Conservation (phyloP, 1,140 invertebrate species). For the Coptotermes formosanus region DNA sequence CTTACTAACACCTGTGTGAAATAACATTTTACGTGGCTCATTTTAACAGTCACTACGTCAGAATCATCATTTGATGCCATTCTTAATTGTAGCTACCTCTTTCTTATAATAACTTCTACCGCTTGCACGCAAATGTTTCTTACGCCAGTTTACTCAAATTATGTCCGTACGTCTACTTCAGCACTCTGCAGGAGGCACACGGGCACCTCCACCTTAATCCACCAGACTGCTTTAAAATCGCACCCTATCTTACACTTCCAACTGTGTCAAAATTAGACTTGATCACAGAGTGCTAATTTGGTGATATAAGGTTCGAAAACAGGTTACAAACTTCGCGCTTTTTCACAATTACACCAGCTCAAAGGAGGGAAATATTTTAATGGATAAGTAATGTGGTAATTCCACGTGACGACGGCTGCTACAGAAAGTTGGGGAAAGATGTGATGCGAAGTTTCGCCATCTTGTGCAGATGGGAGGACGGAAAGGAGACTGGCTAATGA, state of each 20-base stretch:
- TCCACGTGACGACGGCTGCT: not conserved
- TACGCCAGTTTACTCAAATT: too few species aligned
- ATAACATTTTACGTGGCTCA: too few species aligned
- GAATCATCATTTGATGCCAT: too few species aligned
- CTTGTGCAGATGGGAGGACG: not conserved
- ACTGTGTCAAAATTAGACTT: not conserved
- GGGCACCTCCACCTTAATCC: too few species aligned
- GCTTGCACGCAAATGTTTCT: too few species aligned
- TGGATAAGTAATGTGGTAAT: conserved; percentile 7
- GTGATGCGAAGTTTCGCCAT: not conserved
- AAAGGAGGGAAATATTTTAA: not conserved
- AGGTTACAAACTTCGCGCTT: not conserved
- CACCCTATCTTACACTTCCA: not conserved
- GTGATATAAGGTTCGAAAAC: not conserved
- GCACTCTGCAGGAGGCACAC: too few species aligned
- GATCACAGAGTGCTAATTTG: not conserved
- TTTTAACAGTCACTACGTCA: too few species aligned
- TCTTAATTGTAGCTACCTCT: too few species aligned
- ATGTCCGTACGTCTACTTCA: too few species aligned
- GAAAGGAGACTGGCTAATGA: conserved; percentile 21
- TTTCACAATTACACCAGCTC: not conserved
- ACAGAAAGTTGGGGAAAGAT: conserved; percentile 2
- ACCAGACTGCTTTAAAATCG: too few species aligned
- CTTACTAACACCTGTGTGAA: too few species aligned
- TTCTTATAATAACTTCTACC: too few species aligned